Base-by-base conservation (phyloP, 2,888 invertebrate species). In the Drosophila mulleri region DNA sequence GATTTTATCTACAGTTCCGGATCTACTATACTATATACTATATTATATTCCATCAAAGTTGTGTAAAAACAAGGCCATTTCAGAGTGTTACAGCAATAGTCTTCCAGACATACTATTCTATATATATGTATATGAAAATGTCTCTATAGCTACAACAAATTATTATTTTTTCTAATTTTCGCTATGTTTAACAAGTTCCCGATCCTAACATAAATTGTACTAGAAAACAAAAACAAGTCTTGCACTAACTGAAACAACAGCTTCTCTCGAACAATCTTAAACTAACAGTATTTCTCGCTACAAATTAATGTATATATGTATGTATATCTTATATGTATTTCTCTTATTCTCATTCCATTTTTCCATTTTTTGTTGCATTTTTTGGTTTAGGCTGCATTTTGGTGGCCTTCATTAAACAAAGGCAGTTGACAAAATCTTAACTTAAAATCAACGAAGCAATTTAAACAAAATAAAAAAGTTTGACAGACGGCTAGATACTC, bases 311-410 rank as follows among this genome's bases (percentile, higher is more conserved):
- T 37, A 1, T 23, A 14, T 44, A 16, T 48, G 16, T 44, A 16
- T 48, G 16, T 29, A 2, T 48, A 5, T 26, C 26, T 26, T 26
- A 26, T 7, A 26, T 26, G 6, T 32, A 8, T n/a, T 32, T 16
- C 9, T 39, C 23, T 12, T 54, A 26, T 20, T 53, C 32, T 44
- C 48, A 20, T 32, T 41, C 35, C 52, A 12, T 50, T 39, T 16
- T 32, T 41, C 35, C 52, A 12, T 50, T 39, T 16, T 32, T 58
- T 59, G 20, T 48, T 45, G 26, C 20, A 48, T 23, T 79, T 83
- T 84, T 84, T 84, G 87, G 84, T 87, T 82, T 84, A 84, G 64
- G 87, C 84, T 84, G 84, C 82, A 84, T 81, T 85, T 82, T 78
- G 79, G 70, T 82, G 72, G 66, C 73, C 65, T 37, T 64, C 66